Evolutionary conservation across 2,888 invertebrate species (phyloP).

Genomic region (Unio delphinus): DNA sequence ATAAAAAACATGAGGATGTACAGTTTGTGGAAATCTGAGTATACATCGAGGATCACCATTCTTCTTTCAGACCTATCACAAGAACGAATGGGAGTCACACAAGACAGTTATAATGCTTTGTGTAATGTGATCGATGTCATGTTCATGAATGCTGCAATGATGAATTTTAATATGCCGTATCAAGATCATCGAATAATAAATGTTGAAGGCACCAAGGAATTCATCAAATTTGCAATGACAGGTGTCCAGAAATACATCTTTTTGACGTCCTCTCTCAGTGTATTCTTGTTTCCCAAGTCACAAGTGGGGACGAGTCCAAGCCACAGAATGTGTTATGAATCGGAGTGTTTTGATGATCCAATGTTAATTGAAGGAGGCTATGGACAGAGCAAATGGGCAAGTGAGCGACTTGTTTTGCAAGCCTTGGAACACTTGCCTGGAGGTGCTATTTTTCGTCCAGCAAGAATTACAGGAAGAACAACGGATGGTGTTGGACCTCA

Average conservation of each 20-base stretch:
- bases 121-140: constrained; percentile 43
- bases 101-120: constrained; percentile 42
- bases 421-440: constrained; percentile 47
- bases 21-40: constrained; percentile 46
- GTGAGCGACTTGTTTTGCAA: constrained; percentile 46
- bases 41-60: constrained; percentile 38
- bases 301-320: constrained; percentile 2
- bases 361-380: constrained; percentile 44
- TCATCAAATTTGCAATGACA: constrained; percentile 46
- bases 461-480: constrained; percentile 42
- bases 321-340: constrained; percentile 30
- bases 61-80: constrained; percentile 49
- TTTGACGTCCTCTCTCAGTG: constrained; percentile 48
- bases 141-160: constrained; percentile 51
- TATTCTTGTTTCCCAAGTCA: constrained; percentile 45
- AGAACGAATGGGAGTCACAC: constrained; percentile 43
- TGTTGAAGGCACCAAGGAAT: constrained; percentile 46
- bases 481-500: constrained; percentile 43
- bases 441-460: constrained; percentile 53
- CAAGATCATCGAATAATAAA: constrained; percentile 46
- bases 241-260: constrained; percentile 49
- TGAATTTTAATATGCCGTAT: constrained; percentile 52
- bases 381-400: constrained; percentile 55
- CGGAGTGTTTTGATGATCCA: constrained; percentile 44
- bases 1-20: constrained; percentile 49